Evolutionary conservation across 1,140 invertebrate species (phyloP).

Genomic region (Neodiprion lecontei): DNA sequence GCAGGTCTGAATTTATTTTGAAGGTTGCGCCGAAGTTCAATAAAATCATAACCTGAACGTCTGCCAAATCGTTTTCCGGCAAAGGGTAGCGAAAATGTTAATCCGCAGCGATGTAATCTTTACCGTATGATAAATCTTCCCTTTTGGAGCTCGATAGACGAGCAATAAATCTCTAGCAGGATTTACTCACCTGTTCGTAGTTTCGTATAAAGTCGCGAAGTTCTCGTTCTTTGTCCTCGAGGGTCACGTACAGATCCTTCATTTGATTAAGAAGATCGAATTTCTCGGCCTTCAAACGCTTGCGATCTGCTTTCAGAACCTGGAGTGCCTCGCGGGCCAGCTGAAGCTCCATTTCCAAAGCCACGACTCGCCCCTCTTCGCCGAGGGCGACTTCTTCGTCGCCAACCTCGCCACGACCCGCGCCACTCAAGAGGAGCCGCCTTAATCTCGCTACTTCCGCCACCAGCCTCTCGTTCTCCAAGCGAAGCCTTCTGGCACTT

Average conservation of each 20-base stretch:
- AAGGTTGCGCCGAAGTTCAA: too few relatives aligned
- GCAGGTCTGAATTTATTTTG: too few relatives aligned
- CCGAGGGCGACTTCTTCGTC: slow-evolving; percentile 60
- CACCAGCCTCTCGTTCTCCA: slow-evolving; percentile 73
- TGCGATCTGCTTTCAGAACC: slow-evolving; percentile 87
- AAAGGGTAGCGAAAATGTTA: too few relatives aligned
- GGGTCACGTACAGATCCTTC: slow-evolving; percentile 91
- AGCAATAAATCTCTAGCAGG: not conserved
- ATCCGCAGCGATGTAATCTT: too few relatives aligned
- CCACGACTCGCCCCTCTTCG: slow-evolving; percentile 63
- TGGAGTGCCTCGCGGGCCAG: slow-evolving; percentile 66
- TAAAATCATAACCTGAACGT: too few relatives aligned
- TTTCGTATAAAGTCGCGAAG: slow-evolving; percentile 92
- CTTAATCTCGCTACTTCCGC: slow-evolving; percentile 70
- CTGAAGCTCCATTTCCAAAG: slow-evolving; percentile 67
- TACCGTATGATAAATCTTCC: too few relatives aligned
- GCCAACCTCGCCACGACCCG: slow-evolving; percentile 66
- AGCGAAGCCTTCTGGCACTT: slow-evolving; percentile 65
- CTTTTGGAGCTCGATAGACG: too few relatives aligned
- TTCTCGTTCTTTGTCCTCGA: slow-evolving; percentile 94
- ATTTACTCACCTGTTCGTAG: slow-evolving; percentile 82
- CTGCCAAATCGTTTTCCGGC: too few relatives aligned
- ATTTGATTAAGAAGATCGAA: slow-evolving; percentile 93
- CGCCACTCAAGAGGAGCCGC: slow-evolving; percentile 65
- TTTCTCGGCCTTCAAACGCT: slow-evolving; percentile 91